These are phyloP conservation scores for Agapostemon virescens DNA, from an alignment of 2,888 invertebrate species.

Conservation along the genomic window DNA sequence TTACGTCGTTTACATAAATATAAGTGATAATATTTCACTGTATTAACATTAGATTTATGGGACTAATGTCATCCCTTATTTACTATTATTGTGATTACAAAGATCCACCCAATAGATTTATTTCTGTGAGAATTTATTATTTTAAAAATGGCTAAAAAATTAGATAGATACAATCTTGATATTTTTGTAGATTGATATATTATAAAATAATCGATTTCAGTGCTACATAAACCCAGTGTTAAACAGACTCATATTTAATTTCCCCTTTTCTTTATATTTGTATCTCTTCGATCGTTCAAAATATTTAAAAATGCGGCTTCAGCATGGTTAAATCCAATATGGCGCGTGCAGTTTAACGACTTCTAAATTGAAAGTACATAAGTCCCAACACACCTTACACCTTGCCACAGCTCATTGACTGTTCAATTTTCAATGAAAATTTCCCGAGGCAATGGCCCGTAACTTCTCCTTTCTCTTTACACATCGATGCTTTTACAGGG, in stretches of 20 bases:
- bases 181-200: no score
- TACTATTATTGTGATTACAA: no score
- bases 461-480: not conserved
- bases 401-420: constrained; percentile 44
- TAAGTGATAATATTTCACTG: not conserved
- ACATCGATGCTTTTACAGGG: no score
- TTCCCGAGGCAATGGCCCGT: constrained; percentile 25
- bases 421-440: constrained; percentile 62
- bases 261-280: not conserved
- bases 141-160: no score
- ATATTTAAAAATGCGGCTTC: not conserved
- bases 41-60: no score
- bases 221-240: not conserved
- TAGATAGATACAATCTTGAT: no score
- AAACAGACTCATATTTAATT: no score
- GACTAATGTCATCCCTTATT: no score
- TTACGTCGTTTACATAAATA: not conserved
- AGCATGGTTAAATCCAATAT: constrained; percentile 64
- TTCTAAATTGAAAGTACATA: constrained; percentile 63
- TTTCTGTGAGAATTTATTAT: no score
- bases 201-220: no score
- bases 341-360: constrained; percentile 67
- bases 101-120: no score
- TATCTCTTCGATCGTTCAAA: not conserved
- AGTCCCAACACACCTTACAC: constrained; percentile 48